Evolutionary conservation across 2,888 invertebrate species (phyloP).

Genomic region (Idaea aversata): DNA sequence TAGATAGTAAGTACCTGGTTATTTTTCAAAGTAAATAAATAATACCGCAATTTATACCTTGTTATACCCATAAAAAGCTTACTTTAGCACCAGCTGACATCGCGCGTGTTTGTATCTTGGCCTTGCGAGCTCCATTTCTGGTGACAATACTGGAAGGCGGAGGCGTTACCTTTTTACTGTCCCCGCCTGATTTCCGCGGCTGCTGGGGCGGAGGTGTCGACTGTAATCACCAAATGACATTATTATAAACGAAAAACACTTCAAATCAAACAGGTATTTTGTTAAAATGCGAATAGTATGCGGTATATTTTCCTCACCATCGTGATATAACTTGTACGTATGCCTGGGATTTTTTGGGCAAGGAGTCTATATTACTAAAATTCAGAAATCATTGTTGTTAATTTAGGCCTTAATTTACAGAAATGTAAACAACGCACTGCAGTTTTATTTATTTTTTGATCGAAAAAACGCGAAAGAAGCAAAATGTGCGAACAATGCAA

Average conservation of each 20-base stretch:
- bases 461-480: not conserved
- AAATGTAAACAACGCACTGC: not conserved
- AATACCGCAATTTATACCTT: not conserved
- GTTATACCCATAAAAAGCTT: constrained; percentile 13
- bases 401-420: not conserved
- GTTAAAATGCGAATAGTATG: not conserved
- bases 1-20: too few relatives aligned
- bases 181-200: constrained; percentile 53
- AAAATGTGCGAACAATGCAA: not conserved
- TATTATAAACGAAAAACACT: not conserved
- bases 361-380: not conserved
- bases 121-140: constrained; percentile 81
- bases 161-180: constrained; percentile 57
- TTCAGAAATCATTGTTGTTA: not conserved
- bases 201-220: constrained; percentile 59
- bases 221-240: constrained; percentile 35
- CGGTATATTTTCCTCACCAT: constrained; percentile 13
- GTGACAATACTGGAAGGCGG: constrained; percentile 77
- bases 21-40: not conserved
- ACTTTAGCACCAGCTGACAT: constrained; percentile 78
- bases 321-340: not conserved
- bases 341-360: not conserved
- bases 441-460: not conserved
- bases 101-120: constrained; percentile 83
- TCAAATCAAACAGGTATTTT: not conserved